Conservation (phyloP, 2,113 vertebrate species). For the Podarcis raffonei region DNA sequence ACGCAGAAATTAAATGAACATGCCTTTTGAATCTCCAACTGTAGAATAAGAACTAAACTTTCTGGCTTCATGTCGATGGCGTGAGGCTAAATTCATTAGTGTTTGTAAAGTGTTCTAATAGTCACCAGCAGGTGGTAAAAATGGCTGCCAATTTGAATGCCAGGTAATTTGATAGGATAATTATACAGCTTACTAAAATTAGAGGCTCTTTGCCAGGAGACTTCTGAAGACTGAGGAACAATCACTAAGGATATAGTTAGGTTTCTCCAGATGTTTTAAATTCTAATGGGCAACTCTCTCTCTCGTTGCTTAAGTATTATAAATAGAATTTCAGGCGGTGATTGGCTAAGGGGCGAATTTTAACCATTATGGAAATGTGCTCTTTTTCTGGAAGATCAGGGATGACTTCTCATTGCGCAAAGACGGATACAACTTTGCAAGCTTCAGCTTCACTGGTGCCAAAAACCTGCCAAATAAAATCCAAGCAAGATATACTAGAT, state of each 20-base stretch:
- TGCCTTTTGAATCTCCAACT: conserved; percentile 25
- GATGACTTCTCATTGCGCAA: background rate
- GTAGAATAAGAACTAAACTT: conserved; percentile 44
- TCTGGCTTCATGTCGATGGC: conserved; percentile 41
- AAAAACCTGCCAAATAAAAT: background rate
- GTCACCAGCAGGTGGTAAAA: conserved; percentile 34
- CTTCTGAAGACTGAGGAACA: background rate
- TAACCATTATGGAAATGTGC: background rate
- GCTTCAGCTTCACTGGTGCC: background rate
- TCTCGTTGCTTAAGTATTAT: background rate
- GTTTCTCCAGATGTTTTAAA: background rate
- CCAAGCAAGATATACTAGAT: background rate
- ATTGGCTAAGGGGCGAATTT: background rate
- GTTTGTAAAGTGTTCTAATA: conserved; percentile 20
- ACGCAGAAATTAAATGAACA: background rate
- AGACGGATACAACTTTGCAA: background rate
- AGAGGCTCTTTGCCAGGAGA: conserved; percentile 24
- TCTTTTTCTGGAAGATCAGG: background rate
- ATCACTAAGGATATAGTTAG: conserved; percentile 31
- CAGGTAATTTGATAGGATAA: conserved; percentile 46
- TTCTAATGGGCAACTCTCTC: background rate
- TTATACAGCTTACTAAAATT: conserved; percentile 43
- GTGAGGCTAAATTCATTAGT: conserved; percentile 58
- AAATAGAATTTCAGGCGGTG: background rate
- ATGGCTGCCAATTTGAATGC: conserved; percentile 39